These are phyloP conservation scores for Acestrorhynchus altus DNA, from an alignment of 2,797 vertebrate species.

Conservation along the genomic window DNA sequence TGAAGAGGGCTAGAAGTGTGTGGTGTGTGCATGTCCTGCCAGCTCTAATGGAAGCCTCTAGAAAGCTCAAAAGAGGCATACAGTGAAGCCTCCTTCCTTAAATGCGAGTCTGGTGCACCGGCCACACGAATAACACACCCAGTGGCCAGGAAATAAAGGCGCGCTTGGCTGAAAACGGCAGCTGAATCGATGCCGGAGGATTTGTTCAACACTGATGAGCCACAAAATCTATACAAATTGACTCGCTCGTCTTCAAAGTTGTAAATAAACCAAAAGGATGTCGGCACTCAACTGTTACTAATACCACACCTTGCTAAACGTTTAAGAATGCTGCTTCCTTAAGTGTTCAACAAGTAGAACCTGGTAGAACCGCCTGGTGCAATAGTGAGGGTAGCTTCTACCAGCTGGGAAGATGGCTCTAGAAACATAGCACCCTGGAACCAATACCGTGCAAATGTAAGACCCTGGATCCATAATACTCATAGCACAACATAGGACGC, in stretches of 20 bases:
- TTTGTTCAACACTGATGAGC: constrained; percentile 49
- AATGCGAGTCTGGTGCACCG: constrained; percentile 29
- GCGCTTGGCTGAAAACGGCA: constrained; percentile 30
- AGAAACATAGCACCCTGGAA: too few species aligned
- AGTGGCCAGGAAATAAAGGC: constrained; percentile 44
- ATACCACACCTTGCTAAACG: background rate
- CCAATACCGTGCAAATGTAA: too few species aligned
- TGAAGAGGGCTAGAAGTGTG: constrained; percentile 44
- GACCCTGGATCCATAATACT: too few species aligned
- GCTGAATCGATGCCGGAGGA: constrained; percentile 38
- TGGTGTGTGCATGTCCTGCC: constrained; percentile 57
- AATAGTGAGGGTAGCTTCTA: too few species aligned
- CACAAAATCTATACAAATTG: constrained; percentile 37
- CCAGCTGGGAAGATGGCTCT: too few species aligned
- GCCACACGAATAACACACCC: constrained; percentile 26
- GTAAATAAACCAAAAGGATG: constrained; percentile 11
- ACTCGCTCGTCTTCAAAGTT: background rate
- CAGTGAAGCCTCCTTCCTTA: constrained; percentile 8
- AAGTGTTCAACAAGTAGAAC: background rate
- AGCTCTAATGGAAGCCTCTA: constrained; percentile 63
- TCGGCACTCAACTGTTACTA: constrained; percentile 12
- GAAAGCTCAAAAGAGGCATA: constrained; percentile 57
- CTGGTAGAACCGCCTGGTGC: too few species aligned
- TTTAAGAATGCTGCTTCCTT: background rate
- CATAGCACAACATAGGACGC: too few species aligned